Evolutionary conservation across 2,888 invertebrate genomes (phyloP).

Genomic region (Torymus auratus): DNA sequence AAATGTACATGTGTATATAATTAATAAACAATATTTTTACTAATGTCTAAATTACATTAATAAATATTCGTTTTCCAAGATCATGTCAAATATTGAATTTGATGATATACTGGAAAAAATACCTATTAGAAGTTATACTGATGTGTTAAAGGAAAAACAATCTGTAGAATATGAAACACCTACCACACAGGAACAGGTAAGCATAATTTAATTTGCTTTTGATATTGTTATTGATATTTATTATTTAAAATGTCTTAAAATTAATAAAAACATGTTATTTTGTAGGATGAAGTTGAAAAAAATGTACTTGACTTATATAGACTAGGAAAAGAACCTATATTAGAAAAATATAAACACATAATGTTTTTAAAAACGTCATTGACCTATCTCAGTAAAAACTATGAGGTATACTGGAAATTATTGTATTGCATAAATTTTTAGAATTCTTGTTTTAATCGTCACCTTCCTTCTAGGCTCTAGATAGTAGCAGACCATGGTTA

Average conservation of each 20-base stretch:
- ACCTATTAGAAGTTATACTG: slow-evolving; percentile 68
- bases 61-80: slow-evolving; percentile 45
- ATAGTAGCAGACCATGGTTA: slow-evolving; percentile 97
- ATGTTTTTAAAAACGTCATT: slow-evolving; percentile 84
- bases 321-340: slow-evolving; percentile 80
- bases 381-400: slow-evolving; percentile 82
- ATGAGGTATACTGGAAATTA: slow-evolving; percentile 77
- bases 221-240: not conserved
- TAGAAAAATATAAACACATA: slow-evolving; percentile 82
- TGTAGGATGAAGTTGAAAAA: slow-evolving; percentile 80
- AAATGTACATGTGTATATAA: not conserved
- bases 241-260: slow-evolving; percentile 2
- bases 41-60: not conserved
- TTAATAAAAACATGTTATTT: slow-evolving; percentile 49
- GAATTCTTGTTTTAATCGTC: not conserved
- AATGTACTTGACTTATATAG: slow-evolving; percentile 78
- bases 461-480: slow-evolving; percentile 81
- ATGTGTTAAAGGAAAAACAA: slow-evolving; percentile 76
- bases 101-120: slow-evolving; percentile 61
- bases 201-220: not conserved
- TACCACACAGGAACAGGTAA: slow-evolving; percentile 81
- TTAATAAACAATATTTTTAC: not conserved
- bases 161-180: slow-evolving; percentile 81
- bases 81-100: slow-evolving; percentile 67
- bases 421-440: not conserved